phyloP scores from a whole-genome alignment of 2,797 vertebrate genomes.

The Hozukius guyotensis region DNA sequence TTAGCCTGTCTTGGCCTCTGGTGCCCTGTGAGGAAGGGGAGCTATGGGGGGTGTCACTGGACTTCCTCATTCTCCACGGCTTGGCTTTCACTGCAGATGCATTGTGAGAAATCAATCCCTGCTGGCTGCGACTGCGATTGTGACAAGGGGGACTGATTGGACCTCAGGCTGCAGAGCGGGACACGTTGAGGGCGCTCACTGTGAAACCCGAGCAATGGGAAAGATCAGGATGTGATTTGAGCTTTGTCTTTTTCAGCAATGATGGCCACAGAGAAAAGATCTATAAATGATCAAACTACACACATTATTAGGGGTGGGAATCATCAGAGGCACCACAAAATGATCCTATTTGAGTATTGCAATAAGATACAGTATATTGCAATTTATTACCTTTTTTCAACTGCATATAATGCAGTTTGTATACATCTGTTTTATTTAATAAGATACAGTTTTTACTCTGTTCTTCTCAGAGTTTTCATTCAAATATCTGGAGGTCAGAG shows the following conservation, averaged over 20 bases:
- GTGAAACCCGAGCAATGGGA: constrained; percentile 54
- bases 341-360: no score
- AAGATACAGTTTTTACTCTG: no score
- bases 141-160: constrained; percentile 52
- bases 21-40: constrained; percentile 19
- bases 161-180: constrained; percentile 21
- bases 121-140: constrained; percentile 33
- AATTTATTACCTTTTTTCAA: no score
- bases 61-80: constrained; percentile 56
- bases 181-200: neutral
- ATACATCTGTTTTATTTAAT: no score
- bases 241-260: neutral
- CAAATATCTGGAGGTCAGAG: no score
- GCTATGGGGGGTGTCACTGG: constrained; percentile 10
- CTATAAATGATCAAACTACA: neutral
- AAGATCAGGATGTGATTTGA: constrained; percentile 23
- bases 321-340: no score
- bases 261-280: neutral
- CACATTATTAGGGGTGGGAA: neutral
- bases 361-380: no score
- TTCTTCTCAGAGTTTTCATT: no score
- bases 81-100: constrained; percentile 58
- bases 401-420: no score
- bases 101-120: constrained; percentile 58
- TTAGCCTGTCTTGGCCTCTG: constrained; percentile 39